Evolutionary conservation across 2,888 invertebrate genomes (phyloP), one percentile per base, ranked within the genome.

Genomic region (Mamestra brassicae): DNA sequence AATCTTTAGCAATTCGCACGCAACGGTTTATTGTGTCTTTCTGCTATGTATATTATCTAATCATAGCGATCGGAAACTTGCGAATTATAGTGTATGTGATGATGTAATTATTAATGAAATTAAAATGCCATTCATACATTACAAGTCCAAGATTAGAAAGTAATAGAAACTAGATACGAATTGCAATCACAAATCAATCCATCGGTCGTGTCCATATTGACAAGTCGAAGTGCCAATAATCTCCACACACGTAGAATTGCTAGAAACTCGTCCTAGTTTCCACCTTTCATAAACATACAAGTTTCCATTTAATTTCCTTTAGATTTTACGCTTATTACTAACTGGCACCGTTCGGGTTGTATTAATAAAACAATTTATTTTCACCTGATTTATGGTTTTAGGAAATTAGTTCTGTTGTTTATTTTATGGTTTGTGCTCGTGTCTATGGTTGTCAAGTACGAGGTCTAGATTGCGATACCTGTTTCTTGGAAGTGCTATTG

Each of bases 131-230:
- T 78, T 65, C 77, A 50, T 68, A 50, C 13, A 38, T n/a, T 34
- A 0, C 17, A 6, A 47, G 54, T 57, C 15, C 52, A 11, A 69
- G 54, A 79, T 76, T 84, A 76, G 83, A 85, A 85, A 86, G 78
- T 75, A 70, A 58, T 62, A 69, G 77, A 77, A 74, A 77, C 65
- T 34, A 67, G 66, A 67, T 67, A 63, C 62, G 65, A 52, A 73
- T 68, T 63, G 78, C 66, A 79, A 79, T 76, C 72, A 78, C 82
- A 76, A 75, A 85, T 86, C 85, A 81, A 82, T 86, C 83, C 63
- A 54, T 66, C 38, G 61, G 61, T 74, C 77, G 71, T 74, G 80
- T 72, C 64, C 65, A 52, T 71, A 86, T 83, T 84, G 86, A 79
- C 71, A 74, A 70, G 76, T 81, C 79, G 67, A 64, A 74, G 54